phyloP scores from a whole-genome alignment of 1,140 invertebrate genomes.

The Ceratina japonica region DNA sequence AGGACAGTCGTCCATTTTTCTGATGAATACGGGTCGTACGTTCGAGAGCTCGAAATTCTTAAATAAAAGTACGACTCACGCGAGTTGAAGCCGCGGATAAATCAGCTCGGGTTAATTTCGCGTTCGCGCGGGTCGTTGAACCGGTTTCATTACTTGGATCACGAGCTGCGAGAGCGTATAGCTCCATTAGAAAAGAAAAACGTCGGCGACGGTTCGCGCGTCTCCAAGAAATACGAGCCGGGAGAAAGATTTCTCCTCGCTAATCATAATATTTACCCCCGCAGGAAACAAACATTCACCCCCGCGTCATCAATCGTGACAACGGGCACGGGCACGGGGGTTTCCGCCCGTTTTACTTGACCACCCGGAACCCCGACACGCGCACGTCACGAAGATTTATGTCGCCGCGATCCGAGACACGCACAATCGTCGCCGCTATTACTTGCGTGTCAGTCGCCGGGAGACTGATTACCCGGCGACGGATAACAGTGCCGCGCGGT shows the following conservation, averaged over 20 bases:
- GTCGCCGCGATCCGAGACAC: conserved; percentile 25
- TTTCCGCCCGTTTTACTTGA: not conserved
- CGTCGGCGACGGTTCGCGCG: not conserved
- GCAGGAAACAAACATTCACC: conserved; percentile 27
- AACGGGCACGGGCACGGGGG: conserved; percentile 1
- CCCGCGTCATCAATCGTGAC: not conserved
- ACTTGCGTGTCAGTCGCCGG: conserved; percentile 4
- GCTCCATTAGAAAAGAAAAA: conserved; percentile 11
- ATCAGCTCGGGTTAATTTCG: too few species aligned
- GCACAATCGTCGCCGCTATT: conserved; percentile 42
- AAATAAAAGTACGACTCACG: too few species aligned
- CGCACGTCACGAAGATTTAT: conserved; percentile 37
- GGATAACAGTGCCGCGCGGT: not conserved
- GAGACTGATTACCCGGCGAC: conserved; percentile 22
- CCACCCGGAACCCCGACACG: too few species aligned
- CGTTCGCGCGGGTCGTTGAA: not conserved
- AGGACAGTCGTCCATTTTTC: too few species aligned
- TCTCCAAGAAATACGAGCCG: conserved; percentile 36
- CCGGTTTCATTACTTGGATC: not conserved
- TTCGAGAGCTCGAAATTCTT: too few species aligned
- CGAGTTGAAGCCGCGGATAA: too few species aligned
- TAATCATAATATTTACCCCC: conserved; percentile 40
- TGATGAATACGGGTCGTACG: too few species aligned
- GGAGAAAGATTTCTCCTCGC: conserved; percentile 17
- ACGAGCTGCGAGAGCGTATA: not conserved